phyloP scores from a whole-genome alignment of 2,888 invertebrate species.

The Dilophus febrilis region DNA sequence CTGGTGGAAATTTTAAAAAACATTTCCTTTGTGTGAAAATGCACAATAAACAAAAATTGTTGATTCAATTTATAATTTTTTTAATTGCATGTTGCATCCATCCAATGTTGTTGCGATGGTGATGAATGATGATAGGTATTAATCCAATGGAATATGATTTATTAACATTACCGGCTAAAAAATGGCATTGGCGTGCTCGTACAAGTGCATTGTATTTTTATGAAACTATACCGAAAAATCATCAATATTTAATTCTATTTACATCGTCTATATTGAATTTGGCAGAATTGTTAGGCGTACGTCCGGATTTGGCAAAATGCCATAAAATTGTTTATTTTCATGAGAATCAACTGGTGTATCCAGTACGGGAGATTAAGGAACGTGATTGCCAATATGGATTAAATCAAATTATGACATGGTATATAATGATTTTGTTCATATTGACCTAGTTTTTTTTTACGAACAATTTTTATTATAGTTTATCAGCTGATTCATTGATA shows the following conservation, averaged over 20 bases:
- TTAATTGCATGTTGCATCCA: no score
- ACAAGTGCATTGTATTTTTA: constrained; percentile 46
- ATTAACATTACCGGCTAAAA: constrained; percentile 45
- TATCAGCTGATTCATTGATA: constrained; percentile 46
- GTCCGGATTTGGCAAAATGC: constrained; percentile 39
- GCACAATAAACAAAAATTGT: no score
- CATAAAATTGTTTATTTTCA: constrained; percentile 59
- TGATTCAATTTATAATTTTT: no score
- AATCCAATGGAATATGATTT: constrained; percentile 27
- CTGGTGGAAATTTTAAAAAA: neutral
- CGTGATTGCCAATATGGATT: constrained; percentile 60
- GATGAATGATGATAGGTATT: no score
- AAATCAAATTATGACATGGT: constrained; percentile 56
- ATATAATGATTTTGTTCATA: constrained; percentile 9
- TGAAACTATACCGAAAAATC: constrained; percentile 36
- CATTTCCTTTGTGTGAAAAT: constrained; percentile 9
- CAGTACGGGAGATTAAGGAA: constrained; percentile 42
- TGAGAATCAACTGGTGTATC: constrained; percentile 60
- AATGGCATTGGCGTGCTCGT: constrained; percentile 63
- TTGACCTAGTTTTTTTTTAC: constrained; percentile 5
- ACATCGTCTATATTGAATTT: constrained; percentile 52
- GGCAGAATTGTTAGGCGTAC: constrained; percentile 47
- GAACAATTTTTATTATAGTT: constrained; percentile 31
- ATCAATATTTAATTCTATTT: constrained; percentile 39
- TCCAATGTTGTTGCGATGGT: no score